These are phyloP conservation scores for Henicopernis longicauda DNA, from an alignment of 2,113 vertebrate genomes.

Conservation along the genomic window DNA sequence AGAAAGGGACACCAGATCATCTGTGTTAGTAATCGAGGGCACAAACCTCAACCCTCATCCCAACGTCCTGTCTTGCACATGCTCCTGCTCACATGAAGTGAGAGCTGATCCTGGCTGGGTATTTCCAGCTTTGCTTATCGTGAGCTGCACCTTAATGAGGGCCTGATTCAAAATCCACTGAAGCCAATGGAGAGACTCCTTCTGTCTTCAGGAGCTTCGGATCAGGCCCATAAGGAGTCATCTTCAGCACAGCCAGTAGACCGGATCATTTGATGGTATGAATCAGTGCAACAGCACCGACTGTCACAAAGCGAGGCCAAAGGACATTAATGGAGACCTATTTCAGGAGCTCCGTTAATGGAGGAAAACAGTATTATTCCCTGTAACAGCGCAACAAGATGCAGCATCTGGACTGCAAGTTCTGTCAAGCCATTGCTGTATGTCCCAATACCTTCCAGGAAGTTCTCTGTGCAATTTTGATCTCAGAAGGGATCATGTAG, in stretches of 20 bases:
- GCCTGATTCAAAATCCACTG: not conserved
- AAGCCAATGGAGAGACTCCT: not conserved
- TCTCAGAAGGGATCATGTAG: not conserved
- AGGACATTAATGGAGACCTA: not conserved
- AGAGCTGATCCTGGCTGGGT: not conserved
- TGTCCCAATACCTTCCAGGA: not conserved
- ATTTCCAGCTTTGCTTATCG: not conserved
- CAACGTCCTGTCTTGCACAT: not conserved
- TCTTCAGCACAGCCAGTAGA: not conserved
- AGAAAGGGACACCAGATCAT: not conserved
- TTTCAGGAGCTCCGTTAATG: not conserved
- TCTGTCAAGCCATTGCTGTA: not conserved
- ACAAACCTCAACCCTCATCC: not conserved
- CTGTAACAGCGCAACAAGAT: not conserved
- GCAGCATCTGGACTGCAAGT: not conserved
- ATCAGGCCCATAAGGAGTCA: not conserved
- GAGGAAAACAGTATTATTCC: not conserved
- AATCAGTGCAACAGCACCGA: not conserved
- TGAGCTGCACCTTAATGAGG: not conserved
- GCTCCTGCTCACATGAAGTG: not conserved
- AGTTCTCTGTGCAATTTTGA: not conserved
- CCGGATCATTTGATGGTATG: fast-evolving
- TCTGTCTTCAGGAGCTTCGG: not conserved
- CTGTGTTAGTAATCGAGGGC: fast-evolving
- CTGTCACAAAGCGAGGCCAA: not conserved